Conservation (phyloP, 2,888 invertebrate species). For the Chrysomela aeneicollis region DNA sequence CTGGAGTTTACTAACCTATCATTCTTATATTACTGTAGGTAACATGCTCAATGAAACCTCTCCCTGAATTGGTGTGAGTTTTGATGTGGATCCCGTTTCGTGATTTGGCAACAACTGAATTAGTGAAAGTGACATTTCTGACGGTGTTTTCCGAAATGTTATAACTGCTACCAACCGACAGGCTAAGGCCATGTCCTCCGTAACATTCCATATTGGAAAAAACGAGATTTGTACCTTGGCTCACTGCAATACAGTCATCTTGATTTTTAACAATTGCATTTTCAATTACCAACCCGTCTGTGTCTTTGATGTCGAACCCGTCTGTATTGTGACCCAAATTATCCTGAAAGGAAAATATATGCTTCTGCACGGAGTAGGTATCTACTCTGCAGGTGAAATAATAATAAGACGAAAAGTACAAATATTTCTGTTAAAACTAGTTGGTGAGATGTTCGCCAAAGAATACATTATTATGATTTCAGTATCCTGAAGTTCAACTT, state of each 20-base stretch:
- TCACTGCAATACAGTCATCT: conserved; percentile 44
- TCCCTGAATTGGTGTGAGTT: conserved; percentile 39
- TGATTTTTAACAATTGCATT: conserved; percentile 41
- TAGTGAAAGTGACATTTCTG: conserved; percentile 35
- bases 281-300: conserved; percentile 33
- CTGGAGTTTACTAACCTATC: conserved; percentile 34
- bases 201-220: conserved; percentile 37
- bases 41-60: conserved; percentile 35
- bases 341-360: conserved; percentile 1
- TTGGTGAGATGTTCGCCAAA: too few relatives aligned
- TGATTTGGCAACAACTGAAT: conserved; percentile 37
- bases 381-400: too few relatives aligned
- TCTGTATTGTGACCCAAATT: conserved; percentile 37
- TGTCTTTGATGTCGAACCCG: conserved; percentile 35
- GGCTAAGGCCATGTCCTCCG: conserved; percentile 44
- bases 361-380: too few relatives aligned
- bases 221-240: conserved; percentile 35
- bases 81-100: conserved; percentile 44
- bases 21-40: conserved; percentile 39
- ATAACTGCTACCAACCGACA: conserved; percentile 40
- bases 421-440: too few relatives aligned
- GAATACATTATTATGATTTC: too few relatives aligned
- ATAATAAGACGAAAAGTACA: too few relatives aligned
- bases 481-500: too few relatives aligned
- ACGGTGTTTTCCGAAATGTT: conserved; percentile 34